phyloP scores from a whole-genome alignment of 2,113 vertebrate genomes.

The Ceyx cyanopectus region DNA sequence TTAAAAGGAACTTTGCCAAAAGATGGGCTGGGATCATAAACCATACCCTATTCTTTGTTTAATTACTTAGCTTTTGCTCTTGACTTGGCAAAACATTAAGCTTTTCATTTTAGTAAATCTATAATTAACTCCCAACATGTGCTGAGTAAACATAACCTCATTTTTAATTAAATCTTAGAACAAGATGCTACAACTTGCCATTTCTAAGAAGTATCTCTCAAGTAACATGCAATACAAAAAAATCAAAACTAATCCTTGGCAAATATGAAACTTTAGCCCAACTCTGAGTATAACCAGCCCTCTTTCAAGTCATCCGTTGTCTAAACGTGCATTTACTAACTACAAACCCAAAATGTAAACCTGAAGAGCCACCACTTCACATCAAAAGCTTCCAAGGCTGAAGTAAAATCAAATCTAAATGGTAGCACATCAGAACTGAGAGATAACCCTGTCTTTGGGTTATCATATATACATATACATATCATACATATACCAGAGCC shows the following conservation, averaged over 20 bases:
- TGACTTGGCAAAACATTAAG: constrained; percentile 75
- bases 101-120: constrained; percentile 72
- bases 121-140: constrained; percentile 71
- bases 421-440: not conserved
- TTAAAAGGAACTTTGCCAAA: constrained; percentile 37
- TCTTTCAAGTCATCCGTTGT: not conserved
- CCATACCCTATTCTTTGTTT: constrained; percentile 64
- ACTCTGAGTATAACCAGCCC: not conserved
- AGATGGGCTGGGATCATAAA: constrained; percentile 59
- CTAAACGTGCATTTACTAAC: not conserved
- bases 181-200: constrained; percentile 62
- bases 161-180: constrained; percentile 74
- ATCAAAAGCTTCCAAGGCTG: not conserved
- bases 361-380: not conserved
- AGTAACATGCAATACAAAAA: not conserved
- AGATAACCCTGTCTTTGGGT: not conserved
- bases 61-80: constrained; percentile 73
- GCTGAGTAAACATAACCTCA: constrained; percentile 71
- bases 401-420: not conserved
- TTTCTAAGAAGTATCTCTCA: constrained; percentile 42
- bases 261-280: not conserved
- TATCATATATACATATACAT: too few relatives aligned
- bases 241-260: not conserved
- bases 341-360: not conserved
- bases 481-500: not conserved